phyloP scores from a whole-genome alignment of 53 echinoderm and acorn worm species.

The Echinarachnius parma region DNA sequence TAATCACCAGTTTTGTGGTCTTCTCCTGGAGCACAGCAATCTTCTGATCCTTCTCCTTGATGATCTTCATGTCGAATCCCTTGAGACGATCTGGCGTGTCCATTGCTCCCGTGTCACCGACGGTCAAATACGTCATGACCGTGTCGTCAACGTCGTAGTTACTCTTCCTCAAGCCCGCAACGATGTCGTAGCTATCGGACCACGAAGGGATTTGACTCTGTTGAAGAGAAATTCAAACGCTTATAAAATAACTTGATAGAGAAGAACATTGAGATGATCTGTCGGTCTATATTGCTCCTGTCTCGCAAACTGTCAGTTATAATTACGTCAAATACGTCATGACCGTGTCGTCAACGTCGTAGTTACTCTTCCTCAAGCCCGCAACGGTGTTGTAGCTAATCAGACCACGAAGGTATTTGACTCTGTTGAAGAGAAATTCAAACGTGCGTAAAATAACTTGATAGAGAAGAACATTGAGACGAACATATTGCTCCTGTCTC shows the following conservation, averaged over 20 bases:
- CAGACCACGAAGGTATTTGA: constrained; percentile 74
- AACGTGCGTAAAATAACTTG: no score
- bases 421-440: constrained; percentile 55
- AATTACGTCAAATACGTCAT: constrained; percentile 80
- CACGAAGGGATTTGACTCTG: constrained; percentile 75
- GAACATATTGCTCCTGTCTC: no score
- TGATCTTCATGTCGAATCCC: constrained; percentile 66
- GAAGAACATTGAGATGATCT: constrained; percentile 71
- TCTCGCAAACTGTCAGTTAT: constrained; percentile 83
- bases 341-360: constrained; percentile 76
- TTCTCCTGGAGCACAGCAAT: constrained; percentile 75
- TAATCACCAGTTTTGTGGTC: constrained; percentile 66
- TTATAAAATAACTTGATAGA: no score
- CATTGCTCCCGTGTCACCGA: constrained; percentile 82
- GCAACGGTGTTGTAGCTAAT: constrained; percentile 85
- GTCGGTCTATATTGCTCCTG: constrained; percentile 78
- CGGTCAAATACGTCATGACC: constrained; percentile 75
- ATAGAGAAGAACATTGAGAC: no score
- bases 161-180: constrained; percentile 81
- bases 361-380: constrained; percentile 85
- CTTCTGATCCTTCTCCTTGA: constrained; percentile 87
- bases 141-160: constrained; percentile 87
- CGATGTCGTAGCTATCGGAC: constrained; percentile 89
- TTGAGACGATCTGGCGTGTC: constrained; percentile 80
- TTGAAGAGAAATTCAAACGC: no score